phyloP scores from a whole-genome alignment of 2,888 invertebrate genomes.

The Tenodera sinensis region DNA sequence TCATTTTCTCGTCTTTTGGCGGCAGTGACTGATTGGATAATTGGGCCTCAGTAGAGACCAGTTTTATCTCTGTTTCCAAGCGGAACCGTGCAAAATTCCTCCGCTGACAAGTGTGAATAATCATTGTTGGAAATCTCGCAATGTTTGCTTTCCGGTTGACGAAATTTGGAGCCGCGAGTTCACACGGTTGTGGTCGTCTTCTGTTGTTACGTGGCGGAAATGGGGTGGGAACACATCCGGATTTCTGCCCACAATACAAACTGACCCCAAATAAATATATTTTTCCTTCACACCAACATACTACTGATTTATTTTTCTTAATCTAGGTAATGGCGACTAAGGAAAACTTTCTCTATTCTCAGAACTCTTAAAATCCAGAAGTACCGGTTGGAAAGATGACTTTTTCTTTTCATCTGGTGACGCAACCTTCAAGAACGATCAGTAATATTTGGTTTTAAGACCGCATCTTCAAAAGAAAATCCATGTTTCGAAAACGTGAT shows the following conservation, averaged over 20 bases:
- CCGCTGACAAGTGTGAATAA: background rate
- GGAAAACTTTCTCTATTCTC: too few relatives aligned
- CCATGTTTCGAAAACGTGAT: too few relatives aligned
- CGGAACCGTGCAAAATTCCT: background rate
- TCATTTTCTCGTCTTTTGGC: too few relatives aligned
- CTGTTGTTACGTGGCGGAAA: background rate
- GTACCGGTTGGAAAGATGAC: too few relatives aligned
- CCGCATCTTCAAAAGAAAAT: too few relatives aligned
- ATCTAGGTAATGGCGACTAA: background rate
- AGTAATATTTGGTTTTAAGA: too few relatives aligned
- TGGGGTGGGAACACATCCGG: background rate
- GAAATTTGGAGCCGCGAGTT: background rate
- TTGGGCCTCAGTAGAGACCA: background rate
- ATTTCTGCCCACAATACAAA: background rate
- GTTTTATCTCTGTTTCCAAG: background rate
- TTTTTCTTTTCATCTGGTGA: too few relatives aligned
- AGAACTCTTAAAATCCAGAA: too few relatives aligned
- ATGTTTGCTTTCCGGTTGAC: background rate
- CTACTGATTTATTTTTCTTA: background rate
- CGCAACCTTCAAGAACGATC: too few relatives aligned
- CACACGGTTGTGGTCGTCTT: background rate
- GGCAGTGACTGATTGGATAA: too few relatives aligned
- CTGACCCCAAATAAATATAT: background rate
- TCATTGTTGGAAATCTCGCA: background rate
- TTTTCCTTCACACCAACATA: background rate